Conservation (phyloP, 2,888 invertebrate species). For the Mimachlamys varia region DNA sequence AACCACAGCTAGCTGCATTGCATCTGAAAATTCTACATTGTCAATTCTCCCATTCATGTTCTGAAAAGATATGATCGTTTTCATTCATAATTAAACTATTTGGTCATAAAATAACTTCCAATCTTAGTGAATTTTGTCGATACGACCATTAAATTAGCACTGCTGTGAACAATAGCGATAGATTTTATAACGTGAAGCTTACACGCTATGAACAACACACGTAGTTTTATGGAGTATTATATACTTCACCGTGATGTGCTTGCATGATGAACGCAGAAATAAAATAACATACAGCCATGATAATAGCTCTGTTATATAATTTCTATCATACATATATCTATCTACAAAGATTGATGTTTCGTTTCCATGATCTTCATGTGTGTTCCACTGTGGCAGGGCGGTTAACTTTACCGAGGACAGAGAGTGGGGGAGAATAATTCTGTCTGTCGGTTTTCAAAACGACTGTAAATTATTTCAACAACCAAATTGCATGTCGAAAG, state of each 20-base stretch:
- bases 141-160: neutral
- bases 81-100: neutral
- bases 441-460: constrained; percentile 29
- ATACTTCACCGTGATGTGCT: neutral
- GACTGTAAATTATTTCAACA: constrained; percentile 32
- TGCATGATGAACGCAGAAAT: neutral
- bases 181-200: neutral
- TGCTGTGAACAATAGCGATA: neutral
- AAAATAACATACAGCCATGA: neutral
- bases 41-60: neutral
- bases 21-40: neutral
- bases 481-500: constrained; percentile 29
- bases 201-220: neutral
- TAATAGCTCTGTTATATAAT: constrained; percentile 10
- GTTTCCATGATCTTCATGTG: neutral
- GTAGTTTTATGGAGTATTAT: neutral
- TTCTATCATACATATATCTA: constrained; percentile 25
- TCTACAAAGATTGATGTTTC: neutral
- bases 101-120: neutral
- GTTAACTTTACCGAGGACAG: neutral
- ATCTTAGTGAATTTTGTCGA: neutral
- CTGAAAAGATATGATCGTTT: neutral
- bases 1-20: neutral
- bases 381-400: neutral
- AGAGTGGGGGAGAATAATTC: neutral